Evolutionary conservation across 2,113 vertebrate genomes (phyloP).

Genomic region (Epinephelus cyanopodus): DNA sequence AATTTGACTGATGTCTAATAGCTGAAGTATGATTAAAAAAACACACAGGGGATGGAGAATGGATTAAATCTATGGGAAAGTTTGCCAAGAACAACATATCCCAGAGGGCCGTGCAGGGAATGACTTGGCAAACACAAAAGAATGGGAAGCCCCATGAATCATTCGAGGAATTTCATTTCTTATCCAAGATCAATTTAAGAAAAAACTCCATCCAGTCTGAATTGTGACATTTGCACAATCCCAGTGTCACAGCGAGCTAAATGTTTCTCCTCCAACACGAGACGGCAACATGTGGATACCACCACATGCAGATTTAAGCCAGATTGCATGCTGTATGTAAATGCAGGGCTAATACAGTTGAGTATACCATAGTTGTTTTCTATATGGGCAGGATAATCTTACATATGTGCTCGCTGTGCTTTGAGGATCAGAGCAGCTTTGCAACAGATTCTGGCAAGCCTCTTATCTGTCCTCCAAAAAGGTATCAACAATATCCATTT

Average conservation of each 20-base stretch:
- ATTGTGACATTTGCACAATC: constrained; percentile 34
- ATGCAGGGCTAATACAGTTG: neutral
- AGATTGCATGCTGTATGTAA: neutral
- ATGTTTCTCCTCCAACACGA: constrained; percentile 24
- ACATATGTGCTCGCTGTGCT: constrained; percentile 31
- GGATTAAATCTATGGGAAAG: constrained; percentile 52
- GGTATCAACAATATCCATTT: constrained; percentile 48
- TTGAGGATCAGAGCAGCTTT: constrained; percentile 36
- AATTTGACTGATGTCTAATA: constrained; percentile 30
- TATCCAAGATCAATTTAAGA: constrained; percentile 17
- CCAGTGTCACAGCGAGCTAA: constrained; percentile 1
- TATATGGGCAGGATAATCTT: constrained; percentile 23
- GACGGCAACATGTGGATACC: neutral
- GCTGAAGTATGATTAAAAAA: constrained; percentile 29
- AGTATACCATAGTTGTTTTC: constrained; percentile 4
- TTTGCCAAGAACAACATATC: constrained; percentile 51
- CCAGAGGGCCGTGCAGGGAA: constrained; percentile 25
- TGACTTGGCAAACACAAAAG: constrained; percentile 42
- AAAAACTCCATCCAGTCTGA: constrained; percentile 32
- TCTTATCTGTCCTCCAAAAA: constrained; percentile 49
- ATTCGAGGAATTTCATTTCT: constrained; percentile 48
- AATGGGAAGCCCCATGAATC: constrained; percentile 66
- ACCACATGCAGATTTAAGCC: neutral
- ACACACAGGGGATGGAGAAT: constrained; percentile 27
- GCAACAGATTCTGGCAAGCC: constrained; percentile 40